phyloP scores from a whole-genome alignment of 2,113 vertebrate species.

The Hippolais icterina region DNA sequence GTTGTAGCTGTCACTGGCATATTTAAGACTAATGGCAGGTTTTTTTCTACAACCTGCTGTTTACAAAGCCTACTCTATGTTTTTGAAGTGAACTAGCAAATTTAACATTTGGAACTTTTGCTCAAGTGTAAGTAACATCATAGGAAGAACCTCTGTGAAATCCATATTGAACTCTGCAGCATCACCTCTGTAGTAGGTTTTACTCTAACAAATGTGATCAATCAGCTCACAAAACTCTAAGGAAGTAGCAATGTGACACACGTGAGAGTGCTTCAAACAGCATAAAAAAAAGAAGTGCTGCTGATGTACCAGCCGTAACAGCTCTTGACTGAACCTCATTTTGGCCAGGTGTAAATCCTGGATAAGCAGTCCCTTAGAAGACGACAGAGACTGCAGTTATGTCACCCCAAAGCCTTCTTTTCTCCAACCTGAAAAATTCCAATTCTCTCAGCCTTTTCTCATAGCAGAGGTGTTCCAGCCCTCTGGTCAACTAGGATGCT shows the following conservation, averaged over 20 bases:
- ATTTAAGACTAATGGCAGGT: background rate
- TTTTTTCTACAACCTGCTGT: background rate
- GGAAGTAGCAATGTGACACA: accelerated
- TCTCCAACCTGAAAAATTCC: background rate
- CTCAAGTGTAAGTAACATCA: background rate
- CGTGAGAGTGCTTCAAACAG: background rate
- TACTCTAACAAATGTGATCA: background rate
- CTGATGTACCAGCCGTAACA: background rate
- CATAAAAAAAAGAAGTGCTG: accelerated
- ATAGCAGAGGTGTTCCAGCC: background rate
- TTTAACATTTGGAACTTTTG: background rate
- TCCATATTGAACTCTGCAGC: accelerated
- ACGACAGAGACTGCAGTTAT: background rate
- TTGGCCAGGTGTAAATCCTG: background rate
- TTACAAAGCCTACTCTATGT: background rate
- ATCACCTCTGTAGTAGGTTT: background rate
- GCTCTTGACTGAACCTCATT: background rate
- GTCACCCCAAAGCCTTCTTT: background rate
- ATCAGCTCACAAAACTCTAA: background rate
- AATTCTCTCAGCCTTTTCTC: background rate
- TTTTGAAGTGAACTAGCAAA: background rate
- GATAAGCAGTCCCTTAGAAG: background rate
- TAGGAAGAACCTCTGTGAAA: background rate
- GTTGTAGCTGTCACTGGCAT: background rate
- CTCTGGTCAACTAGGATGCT: background rate